Base-by-base conservation (phyloP, 2,797 vertebrate species). In the Xerus rutilus region DNA sequence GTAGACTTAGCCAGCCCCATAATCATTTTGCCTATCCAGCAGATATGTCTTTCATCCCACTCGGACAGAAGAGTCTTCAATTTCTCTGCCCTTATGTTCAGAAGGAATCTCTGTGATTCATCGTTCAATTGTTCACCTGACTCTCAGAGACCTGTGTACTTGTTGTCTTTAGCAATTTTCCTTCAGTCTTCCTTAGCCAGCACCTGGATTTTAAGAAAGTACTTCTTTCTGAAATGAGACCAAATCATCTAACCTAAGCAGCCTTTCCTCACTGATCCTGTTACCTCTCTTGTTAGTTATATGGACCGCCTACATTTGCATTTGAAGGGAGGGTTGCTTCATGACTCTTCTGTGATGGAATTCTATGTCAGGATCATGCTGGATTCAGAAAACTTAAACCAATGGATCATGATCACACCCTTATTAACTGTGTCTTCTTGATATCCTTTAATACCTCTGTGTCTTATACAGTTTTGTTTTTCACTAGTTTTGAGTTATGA, bases 311-410 rank as follows among this genome's bases (percentile, higher is more conserved):
- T 62, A 21, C 45, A 76, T 65, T 83, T 91, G 88, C 45, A 67
- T 82, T 86, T 92, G 65, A 83, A 88, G 49, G 64, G 35, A 64
- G 2, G 9, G 1, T 88, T 85, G n/a, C 13, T 45, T 74, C 21
- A n/a, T 65, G 9, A 73, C 78, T 95, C 72, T 59, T 92, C 21
- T 15, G 28, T 23, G 17, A 86, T 30, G 21, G 1, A 74, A 1
- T 79, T 94, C 13, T 93, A 21, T 20, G 43, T 89, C 4, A 83
- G 3, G 21, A 32, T 62, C 10, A 65, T 59, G 32, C 7, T 59
- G 9, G n/a, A 81, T 70, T 93, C 78, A 92, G 84, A 83, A 94
- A 94, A 88, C 62, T 49, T 86, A 89, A 92, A 47, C 12, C 20
- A 30, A 65, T 59, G 43, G 21, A 28, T 85, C 4, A 43, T 57